Conservation (phyloP, 2,888 invertebrate genomes). For the Orthosia gothica region DNA sequence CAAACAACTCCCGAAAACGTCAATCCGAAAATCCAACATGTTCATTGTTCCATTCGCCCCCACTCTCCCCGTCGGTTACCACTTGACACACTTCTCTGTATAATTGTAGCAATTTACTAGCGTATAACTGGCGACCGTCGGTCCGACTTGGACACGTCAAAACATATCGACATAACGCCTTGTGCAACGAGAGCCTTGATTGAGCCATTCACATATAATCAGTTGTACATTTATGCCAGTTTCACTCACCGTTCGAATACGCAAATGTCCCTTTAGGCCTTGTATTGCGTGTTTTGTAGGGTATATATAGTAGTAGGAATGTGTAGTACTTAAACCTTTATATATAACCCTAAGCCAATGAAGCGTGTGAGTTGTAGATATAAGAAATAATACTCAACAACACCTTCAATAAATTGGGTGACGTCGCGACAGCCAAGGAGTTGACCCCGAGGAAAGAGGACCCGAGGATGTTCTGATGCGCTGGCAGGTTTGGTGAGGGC, state of each 20-base stretch:
- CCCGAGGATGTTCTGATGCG: too few species aligned
- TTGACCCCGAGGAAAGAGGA: too few species aligned
- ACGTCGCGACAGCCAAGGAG: too few species aligned
- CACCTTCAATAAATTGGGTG: too few species aligned
- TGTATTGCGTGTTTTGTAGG: constrained; percentile 44
- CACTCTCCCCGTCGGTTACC: constrained; percentile 75
- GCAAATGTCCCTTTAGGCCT: constrained; percentile 78
- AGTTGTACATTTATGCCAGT: constrained; percentile 81
- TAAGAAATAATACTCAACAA: too few species aligned
- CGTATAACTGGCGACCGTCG: constrained; percentile 74
- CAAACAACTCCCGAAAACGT: constrained; percentile 23
- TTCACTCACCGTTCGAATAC: constrained; percentile 74
- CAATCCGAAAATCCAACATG: constrained; percentile 33
- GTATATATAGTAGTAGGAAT: constrained; percentile 5
- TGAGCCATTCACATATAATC: constrained; percentile 87
- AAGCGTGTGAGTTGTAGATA: too few species aligned
- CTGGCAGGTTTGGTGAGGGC: too few species aligned
- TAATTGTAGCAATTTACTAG: constrained; percentile 89
- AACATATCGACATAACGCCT: constrained; percentile 86
- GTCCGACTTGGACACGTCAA: constrained; percentile 84
- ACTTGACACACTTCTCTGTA: constrained; percentile 87
- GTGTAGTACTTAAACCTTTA: neutral
- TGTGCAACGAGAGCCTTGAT: constrained; percentile 84
- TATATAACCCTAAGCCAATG: too few species aligned
- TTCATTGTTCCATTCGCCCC: constrained; percentile 64